Percentiles rank a stretch among this genome's conserved stretches.
phyloP scores from a whole-genome alignment of 2,888 invertebrate genomes.

The Aspidiotus destructor region DNA sequence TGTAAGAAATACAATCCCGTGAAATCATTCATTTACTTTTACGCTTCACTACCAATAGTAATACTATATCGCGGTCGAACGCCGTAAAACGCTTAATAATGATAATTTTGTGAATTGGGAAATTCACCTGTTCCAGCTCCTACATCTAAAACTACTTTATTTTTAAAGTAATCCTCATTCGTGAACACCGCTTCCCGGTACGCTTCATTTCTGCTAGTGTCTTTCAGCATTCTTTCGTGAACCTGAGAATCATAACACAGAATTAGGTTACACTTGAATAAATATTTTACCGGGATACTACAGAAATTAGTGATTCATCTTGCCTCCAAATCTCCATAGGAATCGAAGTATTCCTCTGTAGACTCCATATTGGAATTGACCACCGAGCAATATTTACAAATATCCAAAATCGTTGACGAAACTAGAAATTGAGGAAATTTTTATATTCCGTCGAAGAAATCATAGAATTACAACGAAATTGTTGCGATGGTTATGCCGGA shows the following conservation, averaged over 20 bases:
- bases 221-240: slow-evolving; percentile 70
- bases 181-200: slow-evolving; percentile 70
- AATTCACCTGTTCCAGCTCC: slow-evolving; percentile 66
- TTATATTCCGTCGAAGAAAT: no score
- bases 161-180: slow-evolving; percentile 56
- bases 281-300: not conserved
- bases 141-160: slow-evolving; percentile 74
- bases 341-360: slow-evolving; percentile 52
- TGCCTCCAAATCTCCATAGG: slow-evolving; percentile 69
- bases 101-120: not conserved
- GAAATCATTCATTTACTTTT: no score
- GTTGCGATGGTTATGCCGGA: no score
- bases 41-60: no score
- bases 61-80: no score
- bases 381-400: no score
- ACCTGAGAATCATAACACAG: slow-evolving; percentile 47
- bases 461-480: no score
- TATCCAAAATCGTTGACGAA: no score
- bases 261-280: slow-evolving; percentile 6
- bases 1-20: slow-evolving; percentile 34
- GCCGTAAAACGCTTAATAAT: no score
- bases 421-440: no score
- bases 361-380: no score
- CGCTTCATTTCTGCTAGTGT: slow-evolving; percentile 62
- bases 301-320: slow-evolving; percentile 36